Percentiles rank a stretch among this genome's conserved stretches.
Conservation (phyloP, 1,140 invertebrate genomes). For the Drosophila rhopaloa region DNA sequence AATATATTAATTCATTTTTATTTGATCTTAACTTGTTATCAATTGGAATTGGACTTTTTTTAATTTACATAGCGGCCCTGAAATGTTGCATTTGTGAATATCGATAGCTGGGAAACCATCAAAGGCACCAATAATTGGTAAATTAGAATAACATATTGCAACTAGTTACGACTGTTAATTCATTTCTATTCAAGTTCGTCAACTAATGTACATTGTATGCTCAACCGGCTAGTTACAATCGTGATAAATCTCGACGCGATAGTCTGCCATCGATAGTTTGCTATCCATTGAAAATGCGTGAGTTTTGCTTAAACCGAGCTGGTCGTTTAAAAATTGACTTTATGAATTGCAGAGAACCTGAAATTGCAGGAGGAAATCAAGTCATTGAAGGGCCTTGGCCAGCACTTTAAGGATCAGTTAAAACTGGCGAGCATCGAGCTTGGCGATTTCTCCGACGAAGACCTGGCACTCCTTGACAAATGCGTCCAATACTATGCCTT, state of each 20-base stretch:
- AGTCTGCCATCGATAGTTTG: not conserved
- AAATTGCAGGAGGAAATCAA: conserved; percentile 54
- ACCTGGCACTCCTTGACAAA: conserved; percentile 56
- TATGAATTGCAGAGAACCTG: conserved; percentile 35
- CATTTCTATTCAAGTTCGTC: not conserved
- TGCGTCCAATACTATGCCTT: conserved; percentile 45
- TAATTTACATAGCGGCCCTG: not conserved
- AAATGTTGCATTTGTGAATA: conserved; percentile 6
- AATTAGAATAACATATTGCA: no score
- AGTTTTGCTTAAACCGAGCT: conserved; percentile 1
- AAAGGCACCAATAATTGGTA: not conserved
- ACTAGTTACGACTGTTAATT: no score
- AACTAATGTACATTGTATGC: not conserved
- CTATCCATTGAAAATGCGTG: conserved; percentile 20
- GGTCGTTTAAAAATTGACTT: not conserved
- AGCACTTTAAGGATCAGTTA: conserved; percentile 57
- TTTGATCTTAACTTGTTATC: no score
- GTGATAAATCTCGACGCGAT: not conserved
- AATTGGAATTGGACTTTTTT: not conserved
- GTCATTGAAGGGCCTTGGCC: conserved; percentile 32
- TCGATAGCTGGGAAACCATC: not conserved
- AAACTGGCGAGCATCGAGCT: conserved; percentile 59
- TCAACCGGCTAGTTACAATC: not conserved
- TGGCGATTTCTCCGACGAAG: conserved; percentile 65
- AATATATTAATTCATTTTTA: no score